Conservation (phyloP, 2,797 vertebrate genomes). For the Hypotaenidia philippensis region DNA sequence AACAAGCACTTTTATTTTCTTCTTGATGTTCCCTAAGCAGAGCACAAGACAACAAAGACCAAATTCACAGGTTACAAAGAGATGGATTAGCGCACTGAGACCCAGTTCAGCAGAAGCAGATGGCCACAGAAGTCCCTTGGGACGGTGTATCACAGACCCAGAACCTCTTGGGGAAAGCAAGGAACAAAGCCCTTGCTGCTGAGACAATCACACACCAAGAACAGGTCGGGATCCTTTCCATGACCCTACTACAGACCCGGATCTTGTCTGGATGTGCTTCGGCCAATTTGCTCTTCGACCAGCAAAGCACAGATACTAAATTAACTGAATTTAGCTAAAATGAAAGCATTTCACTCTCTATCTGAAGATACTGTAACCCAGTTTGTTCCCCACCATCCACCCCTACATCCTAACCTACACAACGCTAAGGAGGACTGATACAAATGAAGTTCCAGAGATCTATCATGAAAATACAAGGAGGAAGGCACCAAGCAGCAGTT, state of each 20-base stretch:
- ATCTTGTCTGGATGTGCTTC: neutral
- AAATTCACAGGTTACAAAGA: neutral
- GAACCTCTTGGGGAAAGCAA: neutral
- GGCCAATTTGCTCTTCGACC: neutral
- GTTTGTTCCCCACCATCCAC: neutral
- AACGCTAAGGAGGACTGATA: neutral
- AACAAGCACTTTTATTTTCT: accelerated
- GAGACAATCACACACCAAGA: neutral
- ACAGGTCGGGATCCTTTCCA: neutral
- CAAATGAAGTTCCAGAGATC: neutral
- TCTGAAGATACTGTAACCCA: neutral
- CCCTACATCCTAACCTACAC: no score
- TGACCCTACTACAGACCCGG: neutral
- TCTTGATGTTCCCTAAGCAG: neutral
- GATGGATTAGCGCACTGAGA: neutral
- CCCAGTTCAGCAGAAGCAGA: slow-evolving; percentile 29
- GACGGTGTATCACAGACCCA: neutral
- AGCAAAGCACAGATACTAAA: neutral
- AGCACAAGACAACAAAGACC: slow-evolving; percentile 2
- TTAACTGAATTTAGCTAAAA: neutral
- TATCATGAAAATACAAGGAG: neutral
- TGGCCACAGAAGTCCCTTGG: slow-evolving; percentile 10
- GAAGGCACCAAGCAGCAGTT: accelerated
- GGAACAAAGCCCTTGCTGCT: neutral
- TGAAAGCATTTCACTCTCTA: neutral